These are phyloP conservation scores for Pipra filicauda DNA, from an alignment of 2,113 vertebrate species.

Conservation along the genomic window DNA sequence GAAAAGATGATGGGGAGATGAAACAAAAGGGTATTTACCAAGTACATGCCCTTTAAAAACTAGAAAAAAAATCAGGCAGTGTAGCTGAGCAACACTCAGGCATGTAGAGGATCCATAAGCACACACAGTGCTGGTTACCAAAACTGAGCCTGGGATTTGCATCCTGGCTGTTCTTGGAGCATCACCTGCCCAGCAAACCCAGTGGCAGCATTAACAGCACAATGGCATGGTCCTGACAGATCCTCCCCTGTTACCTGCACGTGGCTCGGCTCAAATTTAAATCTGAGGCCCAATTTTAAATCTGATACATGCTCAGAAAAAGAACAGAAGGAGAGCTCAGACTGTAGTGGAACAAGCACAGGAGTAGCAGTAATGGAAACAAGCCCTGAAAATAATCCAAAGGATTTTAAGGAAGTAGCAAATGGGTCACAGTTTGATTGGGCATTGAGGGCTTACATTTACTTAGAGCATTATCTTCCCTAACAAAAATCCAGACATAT, in stretches of 20 bases:
- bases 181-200: not conserved
- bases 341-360: not conserved
- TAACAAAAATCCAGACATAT: conserved; percentile 48
- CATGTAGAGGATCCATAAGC: not conserved
- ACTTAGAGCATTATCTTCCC: conserved; percentile 29
- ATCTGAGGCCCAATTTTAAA: not conserved
- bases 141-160: not conserved
- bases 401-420: conserved; percentile 29
- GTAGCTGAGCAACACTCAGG: not conserved
- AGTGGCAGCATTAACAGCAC: not conserved
- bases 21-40: not conserved
- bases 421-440: not conserved
- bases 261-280: not conserved
- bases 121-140: not conserved
- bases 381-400: conserved; percentile 21
- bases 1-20: not conserved
- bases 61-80: not conserved
- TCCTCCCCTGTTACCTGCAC: not conserved
- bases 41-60: not conserved
- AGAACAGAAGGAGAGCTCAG: not conserved
- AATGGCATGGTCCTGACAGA: not conserved
- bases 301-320: not conserved
- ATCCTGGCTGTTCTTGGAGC: not conserved
- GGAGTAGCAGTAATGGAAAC: conserved; percentile 18
- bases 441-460: not conserved